Conservation (phyloP, 2,113 vertebrate genomes). For the Suricata suricatta region DNA sequence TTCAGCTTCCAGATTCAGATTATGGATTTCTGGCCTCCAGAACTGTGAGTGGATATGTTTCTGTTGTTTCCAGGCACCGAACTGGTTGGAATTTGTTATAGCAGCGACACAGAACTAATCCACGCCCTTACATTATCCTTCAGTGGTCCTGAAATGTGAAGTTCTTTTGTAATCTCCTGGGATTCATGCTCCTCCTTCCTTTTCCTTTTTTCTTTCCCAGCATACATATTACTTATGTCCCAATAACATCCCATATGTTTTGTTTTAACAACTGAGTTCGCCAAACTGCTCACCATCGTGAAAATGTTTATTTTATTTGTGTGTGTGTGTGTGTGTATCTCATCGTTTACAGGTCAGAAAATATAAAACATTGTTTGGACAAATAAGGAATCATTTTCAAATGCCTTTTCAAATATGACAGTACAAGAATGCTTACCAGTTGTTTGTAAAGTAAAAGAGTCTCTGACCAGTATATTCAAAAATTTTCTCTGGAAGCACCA, state of each 20-base stretch:
- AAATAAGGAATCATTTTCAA: constrained; percentile 7
- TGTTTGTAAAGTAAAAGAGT: background rate
- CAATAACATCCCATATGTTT: background rate
- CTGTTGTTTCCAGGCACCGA: background rate
- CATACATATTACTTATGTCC: background rate
- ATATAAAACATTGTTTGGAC: background rate
- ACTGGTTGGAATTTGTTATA: background rate
- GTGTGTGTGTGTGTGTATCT: background rate
- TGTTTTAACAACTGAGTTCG: background rate
- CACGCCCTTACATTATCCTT: background rate
- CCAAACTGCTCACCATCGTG: background rate
- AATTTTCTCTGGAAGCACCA: background rate
- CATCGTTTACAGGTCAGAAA: background rate
- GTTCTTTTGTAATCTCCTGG: background rate
- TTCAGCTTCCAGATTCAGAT: background rate
- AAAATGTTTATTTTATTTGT: background rate
- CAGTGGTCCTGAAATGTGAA: background rate
- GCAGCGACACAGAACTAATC: background rate
- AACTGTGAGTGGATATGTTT: background rate
- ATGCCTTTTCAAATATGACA: constrained; percentile 8
- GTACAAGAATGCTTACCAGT: background rate
- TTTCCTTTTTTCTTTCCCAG: background rate
- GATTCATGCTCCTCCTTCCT: background rate
- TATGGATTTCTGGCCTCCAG: background rate
- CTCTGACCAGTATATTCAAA: background rate